Conservation (phyloP, 2,113 vertebrate genomes). For the Bucco capensis region DNA sequence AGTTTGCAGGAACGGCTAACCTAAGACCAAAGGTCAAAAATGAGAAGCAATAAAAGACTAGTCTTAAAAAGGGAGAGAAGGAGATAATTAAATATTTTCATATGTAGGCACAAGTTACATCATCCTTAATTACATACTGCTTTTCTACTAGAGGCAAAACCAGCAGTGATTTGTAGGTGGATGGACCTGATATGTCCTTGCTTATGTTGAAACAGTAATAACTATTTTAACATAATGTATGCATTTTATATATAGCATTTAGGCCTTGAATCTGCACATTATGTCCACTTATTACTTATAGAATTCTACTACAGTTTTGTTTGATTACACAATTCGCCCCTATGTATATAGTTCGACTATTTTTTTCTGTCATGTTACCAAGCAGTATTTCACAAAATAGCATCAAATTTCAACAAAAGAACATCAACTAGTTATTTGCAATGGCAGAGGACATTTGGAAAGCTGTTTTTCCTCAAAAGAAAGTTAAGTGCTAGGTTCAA, state of each 20-base stretch:
- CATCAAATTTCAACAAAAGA: neutral
- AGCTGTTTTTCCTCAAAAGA: neutral
- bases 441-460: neutral
- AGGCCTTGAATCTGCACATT: neutral
- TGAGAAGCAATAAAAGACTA: neutral
- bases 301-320: neutral
- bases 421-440: neutral
- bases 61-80: neutral
- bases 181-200: neutral
- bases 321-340: neutral
- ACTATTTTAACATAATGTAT: neutral
- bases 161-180: neutral
- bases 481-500: neutral
- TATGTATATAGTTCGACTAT: neutral
- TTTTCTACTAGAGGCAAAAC: neutral
- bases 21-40: neutral
- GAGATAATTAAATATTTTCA: slow-evolving; percentile 27
- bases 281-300: neutral
- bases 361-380: neutral
- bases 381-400: neutral
- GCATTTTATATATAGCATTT: neutral
- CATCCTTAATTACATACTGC: slow-evolving; percentile 15
- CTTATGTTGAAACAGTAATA: neutral
- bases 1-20: neutral
- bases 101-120: neutral